A percentile compares a stretch with the other conserved stretches of the same genome.
Evolutionary conservation across 2,113 vertebrate genomes (phyloP).

Genomic region (Crotophaga sulcirostris): DNA sequence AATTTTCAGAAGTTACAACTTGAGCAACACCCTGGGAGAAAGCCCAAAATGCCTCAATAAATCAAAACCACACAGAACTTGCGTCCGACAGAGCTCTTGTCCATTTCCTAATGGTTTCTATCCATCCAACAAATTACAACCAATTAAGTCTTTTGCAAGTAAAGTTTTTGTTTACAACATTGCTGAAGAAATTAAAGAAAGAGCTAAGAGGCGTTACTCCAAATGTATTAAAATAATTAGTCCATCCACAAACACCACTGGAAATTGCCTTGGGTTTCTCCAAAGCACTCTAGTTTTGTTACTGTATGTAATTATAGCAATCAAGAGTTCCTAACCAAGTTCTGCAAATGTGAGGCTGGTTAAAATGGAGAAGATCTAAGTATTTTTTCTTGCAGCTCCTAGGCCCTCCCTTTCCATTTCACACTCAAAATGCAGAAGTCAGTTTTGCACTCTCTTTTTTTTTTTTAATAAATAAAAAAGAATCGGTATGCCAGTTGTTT

Average conservation of each 20-base stretch:
- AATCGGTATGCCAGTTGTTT: background rate
- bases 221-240: conserved; percentile 47
- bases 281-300: background rate
- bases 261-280: conserved; percentile 18
- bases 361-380: background rate
- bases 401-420: background rate
- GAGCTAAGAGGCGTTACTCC: background rate
- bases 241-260: conserved; percentile 25
- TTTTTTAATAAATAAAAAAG: no score
- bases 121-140: conserved; percentile 14
- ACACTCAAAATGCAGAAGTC: background rate
- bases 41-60: background rate
- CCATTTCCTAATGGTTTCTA: background rate
- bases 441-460: background rate
- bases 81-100: background rate
- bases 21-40: background rate
- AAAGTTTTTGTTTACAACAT: background rate
- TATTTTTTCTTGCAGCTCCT: background rate
- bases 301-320: background rate
- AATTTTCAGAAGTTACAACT: background rate
- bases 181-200: background rate
- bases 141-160: conserved; percentile 9
- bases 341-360: background rate
- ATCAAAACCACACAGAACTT: background rate
- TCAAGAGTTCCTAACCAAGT: background rate